phyloP scores from a whole-genome alignment of 2,797 vertebrate species.

The Propithecus deckenii region DNA sequence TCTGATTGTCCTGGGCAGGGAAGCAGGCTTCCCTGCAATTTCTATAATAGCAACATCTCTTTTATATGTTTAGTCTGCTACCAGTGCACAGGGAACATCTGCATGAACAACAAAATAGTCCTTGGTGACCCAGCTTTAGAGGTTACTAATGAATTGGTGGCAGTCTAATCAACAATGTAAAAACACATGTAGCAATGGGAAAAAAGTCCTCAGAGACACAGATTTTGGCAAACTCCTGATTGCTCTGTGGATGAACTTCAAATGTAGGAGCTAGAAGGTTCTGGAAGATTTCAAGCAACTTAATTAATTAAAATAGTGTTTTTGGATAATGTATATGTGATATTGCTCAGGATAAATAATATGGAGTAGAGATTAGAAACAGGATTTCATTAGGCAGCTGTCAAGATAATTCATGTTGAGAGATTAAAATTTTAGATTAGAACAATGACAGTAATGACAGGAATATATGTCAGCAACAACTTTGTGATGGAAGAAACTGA shows the following conservation, averaged over 20 bases:
- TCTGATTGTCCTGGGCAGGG: not conserved
- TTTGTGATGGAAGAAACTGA: too few species aligned
- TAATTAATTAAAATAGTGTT: not conserved
- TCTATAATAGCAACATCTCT: not conserved
- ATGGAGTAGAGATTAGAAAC: not conserved
- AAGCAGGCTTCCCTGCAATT: not conserved
- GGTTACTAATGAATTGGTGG: not conserved
- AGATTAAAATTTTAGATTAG: too few species aligned
- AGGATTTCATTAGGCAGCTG: not conserved
- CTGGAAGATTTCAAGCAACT: not conserved
- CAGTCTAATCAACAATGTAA: slow-evolving; percentile 8
- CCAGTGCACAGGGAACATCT: not conserved
- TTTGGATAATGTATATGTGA: not conserved
- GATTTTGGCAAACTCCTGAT: too few species aligned
- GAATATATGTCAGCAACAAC: too few species aligned
- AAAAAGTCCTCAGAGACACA: slow-evolving; percentile 40
- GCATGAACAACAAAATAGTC: not conserved
- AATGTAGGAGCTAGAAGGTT: not conserved
- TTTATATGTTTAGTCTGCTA: slow-evolving; percentile 35
- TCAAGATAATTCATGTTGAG: not conserved
- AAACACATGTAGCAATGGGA: slow-evolving; percentile 2
- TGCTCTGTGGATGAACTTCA: not conserved
- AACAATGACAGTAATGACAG: too few species aligned
- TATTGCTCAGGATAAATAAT: not conserved
- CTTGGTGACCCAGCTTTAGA: slow-evolving; percentile 49